Conservation (phyloP, 2,113 vertebrate species). For the Lycaon pictus region DNA sequence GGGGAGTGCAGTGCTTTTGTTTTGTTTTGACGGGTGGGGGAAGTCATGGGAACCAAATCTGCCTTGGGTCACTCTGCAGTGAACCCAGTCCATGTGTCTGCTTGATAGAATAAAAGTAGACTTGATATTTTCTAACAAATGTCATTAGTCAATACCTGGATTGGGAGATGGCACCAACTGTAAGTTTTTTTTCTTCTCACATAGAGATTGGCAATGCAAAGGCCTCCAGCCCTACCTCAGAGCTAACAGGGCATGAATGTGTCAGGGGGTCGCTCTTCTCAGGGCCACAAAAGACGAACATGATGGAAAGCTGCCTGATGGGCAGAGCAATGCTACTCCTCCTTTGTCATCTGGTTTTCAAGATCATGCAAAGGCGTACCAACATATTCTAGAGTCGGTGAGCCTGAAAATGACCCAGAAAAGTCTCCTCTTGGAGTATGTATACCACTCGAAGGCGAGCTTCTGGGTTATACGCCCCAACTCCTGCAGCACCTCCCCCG, state of each 20-base stretch:
- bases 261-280: slow-evolving; percentile 63
- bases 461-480: neutral
- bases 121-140: slow-evolving; percentile 81
- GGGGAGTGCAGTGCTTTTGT: neutral
- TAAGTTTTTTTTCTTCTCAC: slow-evolving; percentile 72
- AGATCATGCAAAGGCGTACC: slow-evolving; percentile 52
- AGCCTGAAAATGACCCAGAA: slow-evolving; percentile 70
- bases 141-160: slow-evolving; percentile 81
- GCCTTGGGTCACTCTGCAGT: slow-evolving; percentile 74
- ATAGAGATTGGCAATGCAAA: slow-evolving; percentile 80
- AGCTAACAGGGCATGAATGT: neutral
- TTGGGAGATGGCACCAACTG: slow-evolving; percentile 75
- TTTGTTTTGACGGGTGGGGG: neutral
- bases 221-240: slow-evolving; percentile 38
- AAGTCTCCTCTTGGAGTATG: neutral
- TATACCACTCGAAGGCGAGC: neutral
- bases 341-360: slow-evolving; percentile 9
- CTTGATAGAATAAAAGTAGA: slow-evolving; percentile 80
- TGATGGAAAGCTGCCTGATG: slow-evolving; percentile 55
- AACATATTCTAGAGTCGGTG: slow-evolving; percentile 32
- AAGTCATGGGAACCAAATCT: slow-evolving; percentile 68
- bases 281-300: slow-evolving; percentile 63
- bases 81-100: slow-evolving; percentile 80
- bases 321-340: neutral
- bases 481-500: neutral